phyloP scores from a whole-genome alignment of 2,113 vertebrate species.

The Tenebrosternarchus preto region DNA sequence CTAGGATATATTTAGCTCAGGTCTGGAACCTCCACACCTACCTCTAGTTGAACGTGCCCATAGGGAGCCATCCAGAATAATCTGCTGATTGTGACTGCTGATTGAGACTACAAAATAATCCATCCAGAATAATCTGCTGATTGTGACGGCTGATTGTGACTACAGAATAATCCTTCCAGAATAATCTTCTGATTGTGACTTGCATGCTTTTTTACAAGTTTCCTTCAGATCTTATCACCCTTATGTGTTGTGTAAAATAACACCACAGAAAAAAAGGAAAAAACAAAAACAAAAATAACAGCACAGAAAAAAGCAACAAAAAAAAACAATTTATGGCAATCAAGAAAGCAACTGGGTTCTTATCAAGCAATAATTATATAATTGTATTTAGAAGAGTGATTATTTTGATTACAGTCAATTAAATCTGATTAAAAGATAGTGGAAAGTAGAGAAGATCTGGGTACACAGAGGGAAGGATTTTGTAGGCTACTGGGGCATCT shows the following conservation, averaged over 20 bases:
- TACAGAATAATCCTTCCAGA: no score
- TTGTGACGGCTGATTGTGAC: no score
- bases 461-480: not conserved
- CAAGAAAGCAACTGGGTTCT: not conserved
- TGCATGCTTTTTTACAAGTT: slow-evolving; percentile 16
- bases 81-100: slow-evolving; percentile 34
- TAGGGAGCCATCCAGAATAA: slow-evolving; percentile 34
- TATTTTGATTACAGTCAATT: slow-evolving; percentile 28
- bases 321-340: not conserved
- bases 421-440: slow-evolving; percentile 8
- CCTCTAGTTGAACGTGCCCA: slow-evolving; percentile 35
- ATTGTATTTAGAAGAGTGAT: not conserved
- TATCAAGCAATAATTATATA: not conserved
- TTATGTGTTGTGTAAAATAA: not conserved
- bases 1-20: slow-evolving; percentile 27
- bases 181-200: slow-evolving; percentile 38
- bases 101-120: no score
- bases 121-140: slow-evolving; percentile 41
- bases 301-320: not conserved
- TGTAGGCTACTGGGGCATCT: not conserved
- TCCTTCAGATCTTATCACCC: slow-evolving; percentile 19
- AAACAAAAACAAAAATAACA: not conserved
- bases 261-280: not conserved
- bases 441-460: not conserved
- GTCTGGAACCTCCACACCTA: slow-evolving; percentile 37